phyloP scores from a whole-genome alignment of 2,888 invertebrate species.

The Parnassius glacialis region DNA sequence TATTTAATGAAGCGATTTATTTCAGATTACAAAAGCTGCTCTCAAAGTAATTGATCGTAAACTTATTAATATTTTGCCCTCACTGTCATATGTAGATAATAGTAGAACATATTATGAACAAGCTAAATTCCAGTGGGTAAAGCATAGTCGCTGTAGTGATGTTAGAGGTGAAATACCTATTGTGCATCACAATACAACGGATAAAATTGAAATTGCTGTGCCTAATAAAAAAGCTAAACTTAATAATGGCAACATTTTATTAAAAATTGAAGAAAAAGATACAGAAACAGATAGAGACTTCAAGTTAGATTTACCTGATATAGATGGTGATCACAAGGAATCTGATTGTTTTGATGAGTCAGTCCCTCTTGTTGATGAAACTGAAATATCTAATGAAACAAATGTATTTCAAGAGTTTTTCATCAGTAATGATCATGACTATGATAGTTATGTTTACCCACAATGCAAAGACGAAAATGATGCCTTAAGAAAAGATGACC shows the following conservation, averaged over 20 bases:
- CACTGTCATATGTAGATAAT: constrained; percentile 48
- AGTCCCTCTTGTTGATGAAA: constrained; percentile 16
- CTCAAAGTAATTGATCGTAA: constrained; percentile 47
- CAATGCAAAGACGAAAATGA: constrained; percentile 26
- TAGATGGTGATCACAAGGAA: constrained; percentile 4
- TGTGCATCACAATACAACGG: constrained; percentile 49
- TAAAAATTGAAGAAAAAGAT: constrained; percentile 23
- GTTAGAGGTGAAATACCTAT: constrained; percentile 43
- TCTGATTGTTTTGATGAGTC: constrained; percentile 1
- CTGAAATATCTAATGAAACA: constrained; percentile 29
- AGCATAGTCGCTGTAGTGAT: constrained; percentile 41
- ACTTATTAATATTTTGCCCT: constrained; percentile 45
- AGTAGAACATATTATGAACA: constrained; percentile 49
- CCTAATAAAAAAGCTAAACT: constrained; percentile 28
- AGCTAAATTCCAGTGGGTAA: constrained; percentile 54
- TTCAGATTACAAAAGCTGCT: constrained; percentile 54
- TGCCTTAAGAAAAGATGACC: constrained; percentile 27
- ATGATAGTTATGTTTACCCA: constrained; percentile 26
- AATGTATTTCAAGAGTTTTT: constrained; percentile 39
- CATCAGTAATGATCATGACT: constrained; percentile 32
- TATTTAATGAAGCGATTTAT: constrained; percentile 25
- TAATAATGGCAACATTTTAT: constrained; percentile 25
- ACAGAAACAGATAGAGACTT: constrained; percentile 15
- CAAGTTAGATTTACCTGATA: constrained; percentile 5
- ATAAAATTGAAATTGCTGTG: constrained; percentile 44